Conservation (phyloP, 2,113 vertebrate species). For the Caranx ignobilis region DNA sequence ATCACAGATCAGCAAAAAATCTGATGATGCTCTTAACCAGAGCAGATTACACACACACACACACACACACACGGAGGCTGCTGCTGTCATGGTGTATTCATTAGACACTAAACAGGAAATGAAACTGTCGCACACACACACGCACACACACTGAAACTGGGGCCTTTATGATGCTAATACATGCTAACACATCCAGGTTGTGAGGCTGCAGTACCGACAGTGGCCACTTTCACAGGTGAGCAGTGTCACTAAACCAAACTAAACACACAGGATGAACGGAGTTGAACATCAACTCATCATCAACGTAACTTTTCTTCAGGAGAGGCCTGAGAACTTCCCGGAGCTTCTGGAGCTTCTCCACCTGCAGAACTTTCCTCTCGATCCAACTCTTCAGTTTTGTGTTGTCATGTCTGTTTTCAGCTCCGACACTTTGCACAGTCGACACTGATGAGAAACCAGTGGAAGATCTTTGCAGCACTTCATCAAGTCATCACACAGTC, state of each 20-base stretch:
- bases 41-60: neutral
- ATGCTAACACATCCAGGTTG: too few species aligned
- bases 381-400: neutral
- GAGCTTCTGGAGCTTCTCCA: too few species aligned
- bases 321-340: too few species aligned
- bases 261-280: too few species aligned
- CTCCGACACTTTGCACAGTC: neutral
- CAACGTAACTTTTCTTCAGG: neutral
- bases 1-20: neutral
- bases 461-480: neutral
- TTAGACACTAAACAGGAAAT: neutral
- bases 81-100: neutral
- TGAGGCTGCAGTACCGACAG: too few species aligned
- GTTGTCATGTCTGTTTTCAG: neutral
- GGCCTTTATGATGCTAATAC: too few species aligned
- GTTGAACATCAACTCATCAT: too few species aligned
- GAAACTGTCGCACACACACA: too few species aligned
- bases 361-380: too few species aligned
- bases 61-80: neutral
- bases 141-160: too few species aligned
- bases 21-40: neutral
- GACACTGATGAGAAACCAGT: neutral
- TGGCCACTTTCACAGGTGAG: too few species aligned
- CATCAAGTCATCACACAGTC: slow-evolving; percentile 11
- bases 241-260: too few species aligned